Evolutionary conservation across 2,888 invertebrate genomes (phyloP).

Genomic region (Parnassius mnemosyne): DNA sequence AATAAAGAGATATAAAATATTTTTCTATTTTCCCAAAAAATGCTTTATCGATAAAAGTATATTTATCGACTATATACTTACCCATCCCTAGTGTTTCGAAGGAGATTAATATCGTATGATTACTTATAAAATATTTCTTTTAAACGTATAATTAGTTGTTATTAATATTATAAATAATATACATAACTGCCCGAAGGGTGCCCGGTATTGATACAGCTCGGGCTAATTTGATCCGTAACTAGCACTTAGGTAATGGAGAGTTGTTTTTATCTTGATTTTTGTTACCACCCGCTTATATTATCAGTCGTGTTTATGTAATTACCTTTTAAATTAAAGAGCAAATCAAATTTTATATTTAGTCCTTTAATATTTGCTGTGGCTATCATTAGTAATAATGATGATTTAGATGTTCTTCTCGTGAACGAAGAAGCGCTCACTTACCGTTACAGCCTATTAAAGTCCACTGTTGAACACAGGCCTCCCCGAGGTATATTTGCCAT

Average conservation of each 20-base stretch:
- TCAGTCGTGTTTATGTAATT: not conserved
- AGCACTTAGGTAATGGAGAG: conserved; percentile 9
- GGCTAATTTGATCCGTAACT: conserved; percentile 38
- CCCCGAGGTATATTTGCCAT: too few relatives aligned
- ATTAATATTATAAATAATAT: conserved; percentile 79
- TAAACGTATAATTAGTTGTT: conserved; percentile 78
- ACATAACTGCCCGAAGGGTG: conserved; percentile 43
- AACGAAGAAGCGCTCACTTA: too few relatives aligned
- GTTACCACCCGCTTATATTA: conserved; percentile 11
- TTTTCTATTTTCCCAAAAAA: too few relatives aligned
- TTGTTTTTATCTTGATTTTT: conserved; percentile 16
- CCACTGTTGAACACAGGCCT: too few relatives aligned
- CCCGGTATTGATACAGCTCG: conserved; percentile 44
- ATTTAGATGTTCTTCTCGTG: too few relatives aligned
- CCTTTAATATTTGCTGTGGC: too few relatives aligned
- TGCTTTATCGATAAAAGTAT: conserved; percentile 34
- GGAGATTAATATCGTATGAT: conserved; percentile 79
- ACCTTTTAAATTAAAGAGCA: not conserved
- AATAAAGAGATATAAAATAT: too few relatives aligned
- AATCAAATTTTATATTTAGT: too few relatives aligned
- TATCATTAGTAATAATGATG: too few relatives aligned
- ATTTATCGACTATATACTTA: conserved; percentile 31
- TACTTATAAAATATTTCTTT: conserved; percentile 79
- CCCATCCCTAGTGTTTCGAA: conserved; percentile 54
- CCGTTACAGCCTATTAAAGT: too few relatives aligned